Base-by-base conservation (phyloP, 1,140 invertebrate species). In the Nebria ingens region DNA sequence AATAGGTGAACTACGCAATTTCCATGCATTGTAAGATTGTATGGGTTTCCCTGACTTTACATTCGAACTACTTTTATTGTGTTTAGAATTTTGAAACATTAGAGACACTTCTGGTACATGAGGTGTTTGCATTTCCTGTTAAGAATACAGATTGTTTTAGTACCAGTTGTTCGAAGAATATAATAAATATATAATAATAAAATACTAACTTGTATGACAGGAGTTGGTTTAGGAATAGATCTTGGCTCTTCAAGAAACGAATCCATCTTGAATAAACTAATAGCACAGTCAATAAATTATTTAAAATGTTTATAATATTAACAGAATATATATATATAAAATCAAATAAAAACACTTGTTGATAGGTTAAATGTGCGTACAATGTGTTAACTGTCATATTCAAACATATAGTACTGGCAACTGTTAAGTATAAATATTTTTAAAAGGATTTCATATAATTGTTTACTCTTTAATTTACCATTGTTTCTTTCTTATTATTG, bases 191-290 rank as follows among this genome's bases (percentile, higher is more conserved):
- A 19, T 57, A 52, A 57, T 12, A n/a, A n/a, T 54, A 34, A 2
- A 51, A 1, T 38, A 54, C 53, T 61, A 63, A 68, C 67, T 54
- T 53, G 58, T 56, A 63, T 60, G 17, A 55, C 52, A n/a, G 53
- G 19, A 38, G 62, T 52, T n/a, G 57, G 61, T 22, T 23, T 55
- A 17, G 66, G 67, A 38, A 63, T 58, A 19, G 42, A 57, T 53
- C 67, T 57, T 1, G 67, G 67, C 49, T 54, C 55, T 42, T 67
- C 66, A 57, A 64, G 68, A 64, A 68, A 70, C 0, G 64, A 68
- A 63, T 68, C 65, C 66, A 68, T 68, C 56, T 50, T 56, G 13
- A 29, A 29, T 6, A 6, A 29, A 29, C 4, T 29, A 29, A 29
- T 29, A 29, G 13, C 13, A 29, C 4, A 29, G 13, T 13, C 13